Evolutionary conservation across 2,888 invertebrate species (phyloP), one percentile per base, ranked within the genome.

Genomic region (Pogonocherus hispidulus): DNA sequence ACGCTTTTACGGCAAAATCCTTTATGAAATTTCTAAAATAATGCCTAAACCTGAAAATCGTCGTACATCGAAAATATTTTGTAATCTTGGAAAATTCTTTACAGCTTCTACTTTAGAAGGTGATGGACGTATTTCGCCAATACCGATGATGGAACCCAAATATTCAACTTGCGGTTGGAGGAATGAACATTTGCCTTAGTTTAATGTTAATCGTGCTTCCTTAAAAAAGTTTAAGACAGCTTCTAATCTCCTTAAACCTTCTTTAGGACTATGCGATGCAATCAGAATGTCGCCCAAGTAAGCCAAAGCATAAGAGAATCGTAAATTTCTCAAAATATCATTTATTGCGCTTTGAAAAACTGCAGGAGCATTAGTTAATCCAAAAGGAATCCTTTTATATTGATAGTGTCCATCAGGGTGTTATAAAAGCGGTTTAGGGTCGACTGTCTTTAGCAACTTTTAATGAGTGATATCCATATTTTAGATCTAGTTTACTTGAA

Each of bases 311-410:
- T 41, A 64, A 5, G 22, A n/a, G 16, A 41, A 47, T 44, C 56
- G 16, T 11, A 56, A 0, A 8, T 8, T 1, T 18, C 64, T 56
- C n/a, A 64, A 55, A 9, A 64, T 47, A 27, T 56, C 18, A 32
- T 64, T 64, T 1, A 64, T 41, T 9, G 64, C 64, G 1, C 64
- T 11, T 57, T 64, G 64, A n/a, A 64, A 64, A 1, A 64, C 56
- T 2, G 64, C 41, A n/a, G 64, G 64, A 4, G 64, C 41, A 44
- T 64, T 64, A 3, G 44, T 56, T 3, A 64, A 27, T 22, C 62
- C 62, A 56, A 63, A 63, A 5, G 63, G 63, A 1, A 63, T 20
- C 11, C 63, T 23, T n/a, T n/a, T 63, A 19, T 63, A 63, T 9
- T 63, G 63, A 19, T 54, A 63, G 27, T 63, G 63, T 8, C 63